Conservation (phyloP, 2,113 vertebrate genomes). For the Vidua chalybeata region DNA sequence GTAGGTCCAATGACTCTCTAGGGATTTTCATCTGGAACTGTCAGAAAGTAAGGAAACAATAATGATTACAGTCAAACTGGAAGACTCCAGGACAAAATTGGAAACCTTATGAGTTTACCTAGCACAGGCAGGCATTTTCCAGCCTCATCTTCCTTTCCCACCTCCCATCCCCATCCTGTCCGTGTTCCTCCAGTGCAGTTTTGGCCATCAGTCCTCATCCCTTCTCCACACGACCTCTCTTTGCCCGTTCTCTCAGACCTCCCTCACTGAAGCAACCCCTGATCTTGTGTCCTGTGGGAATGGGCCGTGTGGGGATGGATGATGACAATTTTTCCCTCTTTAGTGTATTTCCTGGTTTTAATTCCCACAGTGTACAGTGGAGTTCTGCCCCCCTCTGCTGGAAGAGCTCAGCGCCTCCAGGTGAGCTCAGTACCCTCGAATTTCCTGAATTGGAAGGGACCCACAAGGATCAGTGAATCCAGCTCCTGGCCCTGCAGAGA, state of each 20-base stretch:
- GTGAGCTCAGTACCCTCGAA: not conserved
- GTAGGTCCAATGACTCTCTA: not conserved
- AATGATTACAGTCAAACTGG: not conserved
- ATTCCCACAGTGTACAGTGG: not conserved
- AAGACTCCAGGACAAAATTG: not conserved
- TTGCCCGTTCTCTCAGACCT: not conserved
- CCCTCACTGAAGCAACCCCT: not conserved
- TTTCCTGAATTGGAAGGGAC: not conserved
- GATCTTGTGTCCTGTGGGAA: not conserved
- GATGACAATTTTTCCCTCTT: not conserved
- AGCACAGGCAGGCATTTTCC: not conserved
- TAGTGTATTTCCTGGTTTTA: not conserved
- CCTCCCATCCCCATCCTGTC: not conserved
- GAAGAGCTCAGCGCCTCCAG: constrained; percentile 45
- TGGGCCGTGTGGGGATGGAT: not conserved
- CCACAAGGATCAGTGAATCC: not conserved
- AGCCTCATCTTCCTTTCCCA: not conserved
- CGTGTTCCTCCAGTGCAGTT: not conserved
- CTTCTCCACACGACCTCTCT: not conserved
- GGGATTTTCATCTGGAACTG: not conserved
- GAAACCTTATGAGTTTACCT: not conserved
- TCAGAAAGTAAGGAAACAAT: not conserved
- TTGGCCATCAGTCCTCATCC: not conserved
- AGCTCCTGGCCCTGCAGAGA: not conserved
- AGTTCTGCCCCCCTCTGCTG: constrained; percentile 65